Percentiles rank a stretch among this genome's conserved stretches.
Evolutionary conservation across 2,113 vertebrate genomes (phyloP).

Genomic region (Bombycilla garrulus): DNA sequence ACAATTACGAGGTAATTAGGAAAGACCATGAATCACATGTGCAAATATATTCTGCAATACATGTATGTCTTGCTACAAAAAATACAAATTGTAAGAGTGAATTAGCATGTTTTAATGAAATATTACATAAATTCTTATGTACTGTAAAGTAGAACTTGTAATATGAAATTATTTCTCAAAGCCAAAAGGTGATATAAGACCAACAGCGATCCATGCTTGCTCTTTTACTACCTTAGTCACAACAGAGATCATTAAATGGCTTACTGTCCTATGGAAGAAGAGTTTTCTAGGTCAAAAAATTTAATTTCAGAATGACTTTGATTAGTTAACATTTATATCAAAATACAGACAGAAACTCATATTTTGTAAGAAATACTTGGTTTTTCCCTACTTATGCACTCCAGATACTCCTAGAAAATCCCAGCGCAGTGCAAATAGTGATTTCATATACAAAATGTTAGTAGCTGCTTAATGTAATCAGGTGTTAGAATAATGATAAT

Average conservation of each 20-base stretch:
- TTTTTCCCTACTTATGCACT: neutral
- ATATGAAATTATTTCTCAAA: neutral
- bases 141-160: neutral
- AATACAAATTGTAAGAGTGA: neutral
- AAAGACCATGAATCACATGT: conserved; percentile 7
- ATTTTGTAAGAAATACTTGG: neutral
- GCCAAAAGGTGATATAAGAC: neutral
- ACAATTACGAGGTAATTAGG: conserved; percentile 47
- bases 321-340: neutral
- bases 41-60: conserved; percentile 11
- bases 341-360: neutral
- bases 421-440: neutral
- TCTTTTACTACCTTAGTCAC: neutral
- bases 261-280: neutral
- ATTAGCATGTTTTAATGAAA: neutral
- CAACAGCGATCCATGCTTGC: neutral
- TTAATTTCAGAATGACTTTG: neutral
- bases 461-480: conserved; percentile 46
- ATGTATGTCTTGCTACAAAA: conserved; percentile 1
- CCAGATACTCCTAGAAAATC: neutral
- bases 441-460: conserved; percentile 5
- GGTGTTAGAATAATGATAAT: conserved; percentile 57
- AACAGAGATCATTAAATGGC: neutral
- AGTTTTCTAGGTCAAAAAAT: neutral
- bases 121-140: neutral